These are phyloP conservation scores for Drosophila glabriapex DNA, from an alignment of 2,888 invertebrate genomes.

Conservation along the genomic window DNA sequence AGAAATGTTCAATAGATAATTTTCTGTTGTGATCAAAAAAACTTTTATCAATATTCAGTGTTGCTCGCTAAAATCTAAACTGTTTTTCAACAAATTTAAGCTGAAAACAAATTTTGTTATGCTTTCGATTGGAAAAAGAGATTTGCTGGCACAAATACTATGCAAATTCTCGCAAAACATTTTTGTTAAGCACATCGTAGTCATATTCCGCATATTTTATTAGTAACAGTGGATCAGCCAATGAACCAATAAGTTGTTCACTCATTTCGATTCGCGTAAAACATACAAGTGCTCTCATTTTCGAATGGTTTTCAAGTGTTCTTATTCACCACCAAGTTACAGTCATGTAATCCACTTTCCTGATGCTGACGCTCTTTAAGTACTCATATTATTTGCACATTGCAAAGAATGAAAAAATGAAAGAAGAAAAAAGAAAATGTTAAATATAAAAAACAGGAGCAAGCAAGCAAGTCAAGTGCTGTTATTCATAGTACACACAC, in stretches of 20 bases:
- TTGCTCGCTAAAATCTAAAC: not conserved
- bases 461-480: conserved; percentile 74
- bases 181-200: not conserved
- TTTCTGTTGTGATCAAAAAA: not conserved
- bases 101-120: not conserved
- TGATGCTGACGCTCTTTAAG: conserved; percentile 58
- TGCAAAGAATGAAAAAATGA: conserved; percentile 34
- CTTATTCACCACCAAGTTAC: conserved; percentile 11
- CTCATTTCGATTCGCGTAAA: not conserved
- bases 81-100: not conserved
- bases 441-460: conserved; percentile 32
- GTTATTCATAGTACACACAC: conserved; percentile 68
- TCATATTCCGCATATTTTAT: not conserved
- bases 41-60: not conserved
- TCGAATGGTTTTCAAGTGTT: conserved; percentile 27
- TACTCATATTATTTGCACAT: conserved; percentile 72
- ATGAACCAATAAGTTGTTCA: not conserved
- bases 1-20: not conserved
- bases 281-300: not conserved
- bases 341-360: conserved; percentile 18
- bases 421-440: conserved; percentile 21
- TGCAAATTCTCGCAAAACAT: not conserved
- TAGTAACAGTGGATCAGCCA: not conserved
- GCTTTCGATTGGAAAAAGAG: not conserved
- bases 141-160: not conserved